Percentiles rank a stretch among this genome's conserved stretches.
Conservation (phyloP, 2,888 invertebrate species). For the Lasioglossum figueresi region DNA sequence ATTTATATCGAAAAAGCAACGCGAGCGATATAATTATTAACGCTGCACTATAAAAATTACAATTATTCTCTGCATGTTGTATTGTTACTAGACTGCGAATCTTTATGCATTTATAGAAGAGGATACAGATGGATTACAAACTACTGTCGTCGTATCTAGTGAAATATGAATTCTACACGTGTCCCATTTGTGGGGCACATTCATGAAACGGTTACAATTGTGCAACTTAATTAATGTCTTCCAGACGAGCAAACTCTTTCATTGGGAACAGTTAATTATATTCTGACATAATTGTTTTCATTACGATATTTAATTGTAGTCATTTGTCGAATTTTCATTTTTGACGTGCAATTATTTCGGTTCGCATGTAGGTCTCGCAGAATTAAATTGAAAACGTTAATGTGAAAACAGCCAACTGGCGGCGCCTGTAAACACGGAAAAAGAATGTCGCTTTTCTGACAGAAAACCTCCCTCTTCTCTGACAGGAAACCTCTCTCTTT, state of each 20-base stretch:
- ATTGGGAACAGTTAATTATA: not conserved
- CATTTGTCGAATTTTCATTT: not conserved
- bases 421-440: not conserved
- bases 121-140: no score
- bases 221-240: not conserved
- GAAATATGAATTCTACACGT: not conserved
- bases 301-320: not conserved
- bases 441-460: not conserved
- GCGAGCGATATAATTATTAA: not conserved
- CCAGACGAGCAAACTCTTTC: not conserved
- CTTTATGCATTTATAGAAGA: no score
- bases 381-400: slow-evolving; percentile 40
- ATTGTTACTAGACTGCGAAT: no score
- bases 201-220: not conserved
- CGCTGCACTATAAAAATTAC: no score
- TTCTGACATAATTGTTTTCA: not conserved
- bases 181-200: not conserved
- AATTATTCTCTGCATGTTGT: no score
- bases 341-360: not conserved
- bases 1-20: no score
- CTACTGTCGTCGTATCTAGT: not conserved
- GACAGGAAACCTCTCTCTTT: no score
- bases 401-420: slow-evolving; percentile 30
- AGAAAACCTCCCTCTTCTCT: not conserved
- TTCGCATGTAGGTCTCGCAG: not conserved